These are phyloP conservation scores for Triplophysa rosa DNA, from an alignment of 2,113 vertebrate genomes.

Conservation along the genomic window DNA sequence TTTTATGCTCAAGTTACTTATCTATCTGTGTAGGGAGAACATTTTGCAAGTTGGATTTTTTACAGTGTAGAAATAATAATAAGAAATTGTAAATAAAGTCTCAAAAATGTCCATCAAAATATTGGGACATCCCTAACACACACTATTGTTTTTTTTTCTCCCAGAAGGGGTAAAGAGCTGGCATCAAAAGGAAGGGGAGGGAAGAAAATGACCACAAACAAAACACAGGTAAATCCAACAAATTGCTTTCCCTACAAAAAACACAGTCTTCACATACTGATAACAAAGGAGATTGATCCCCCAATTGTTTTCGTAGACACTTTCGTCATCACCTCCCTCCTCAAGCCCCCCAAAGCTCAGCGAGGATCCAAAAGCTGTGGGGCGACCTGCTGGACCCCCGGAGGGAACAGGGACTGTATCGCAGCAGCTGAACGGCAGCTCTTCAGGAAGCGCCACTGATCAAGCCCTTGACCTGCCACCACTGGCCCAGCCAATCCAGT, in stretches of 20 bases:
- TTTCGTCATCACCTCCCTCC: slow-evolving; percentile 69
- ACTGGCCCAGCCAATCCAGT: slow-evolving; percentile 80
- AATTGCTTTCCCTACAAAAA: background rate
- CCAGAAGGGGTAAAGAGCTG: slow-evolving; percentile 82
- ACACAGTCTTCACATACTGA: background rate
- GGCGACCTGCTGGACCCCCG: slow-evolving; percentile 37
- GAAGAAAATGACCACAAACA: slow-evolving; percentile 75
- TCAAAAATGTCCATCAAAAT: too few relatives aligned
- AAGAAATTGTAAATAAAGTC: too few relatives aligned
- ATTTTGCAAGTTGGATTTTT: too few relatives aligned
- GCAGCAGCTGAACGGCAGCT: slow-evolving; percentile 84
- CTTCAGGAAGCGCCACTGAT: slow-evolving; percentile 70
- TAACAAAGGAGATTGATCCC: background rate
- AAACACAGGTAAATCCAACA: slow-evolving; percentile 71
- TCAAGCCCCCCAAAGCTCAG: slow-evolving; percentile 76
- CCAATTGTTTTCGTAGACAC: slow-evolving; percentile 50
- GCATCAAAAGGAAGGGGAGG: slow-evolving; percentile 76
- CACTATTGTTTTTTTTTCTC: slow-evolving; percentile 14
- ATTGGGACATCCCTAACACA: too few relatives aligned
- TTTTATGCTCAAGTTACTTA: too few relatives aligned
- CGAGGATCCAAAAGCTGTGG: slow-evolving; percentile 67
- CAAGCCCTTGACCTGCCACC: slow-evolving; percentile 78
- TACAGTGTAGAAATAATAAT: too few relatives aligned
- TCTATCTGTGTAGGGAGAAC: too few relatives aligned
- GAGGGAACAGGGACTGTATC: slow-evolving; percentile 63